Evolutionary conservation across 2,888 invertebrate species (phyloP).

Genomic region (Yponomeuta plumbellus): DNA sequence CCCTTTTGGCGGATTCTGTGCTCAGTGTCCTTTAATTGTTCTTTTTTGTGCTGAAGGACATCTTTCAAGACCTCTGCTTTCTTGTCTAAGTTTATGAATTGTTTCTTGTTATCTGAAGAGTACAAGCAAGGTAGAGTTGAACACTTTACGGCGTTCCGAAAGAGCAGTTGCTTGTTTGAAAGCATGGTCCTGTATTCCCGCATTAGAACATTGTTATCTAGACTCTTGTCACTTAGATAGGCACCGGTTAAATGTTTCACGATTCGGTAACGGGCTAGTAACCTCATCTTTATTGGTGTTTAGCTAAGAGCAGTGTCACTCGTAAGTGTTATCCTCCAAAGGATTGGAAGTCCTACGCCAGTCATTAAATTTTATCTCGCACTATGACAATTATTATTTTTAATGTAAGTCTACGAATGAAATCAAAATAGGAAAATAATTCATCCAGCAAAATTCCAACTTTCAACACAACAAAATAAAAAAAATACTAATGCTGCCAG

Average conservation of each 20-base stretch:
- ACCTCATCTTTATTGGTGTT: conserved; percentile 37
- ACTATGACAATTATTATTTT: no score
- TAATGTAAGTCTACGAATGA: no score
- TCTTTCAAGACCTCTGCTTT: conserved; percentile 71
- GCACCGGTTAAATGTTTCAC: conserved; percentile 39
- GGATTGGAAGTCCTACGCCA: neutral
- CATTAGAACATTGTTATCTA: conserved; percentile 31
- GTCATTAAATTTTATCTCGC: no score
- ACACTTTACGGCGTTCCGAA: conserved; percentile 33
- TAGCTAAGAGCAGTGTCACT: neutral
- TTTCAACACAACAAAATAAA: no score
- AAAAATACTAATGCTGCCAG: no score
- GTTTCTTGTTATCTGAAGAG: conserved; percentile 58
- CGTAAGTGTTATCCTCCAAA: neutral
- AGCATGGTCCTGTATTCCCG: conserved; percentile 34
- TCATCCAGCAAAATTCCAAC: no score
- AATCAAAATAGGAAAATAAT: no score
- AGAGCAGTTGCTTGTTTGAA: conserved; percentile 30
- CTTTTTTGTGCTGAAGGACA: conserved; percentile 78
- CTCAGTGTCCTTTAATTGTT: conserved; percentile 77
- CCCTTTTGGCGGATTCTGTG: conserved; percentile 62
- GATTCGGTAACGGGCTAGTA: conserved; percentile 38
- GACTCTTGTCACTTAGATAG: conserved; percentile 27
- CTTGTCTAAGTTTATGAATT: conserved; percentile 58
- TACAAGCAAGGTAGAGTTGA: conserved; percentile 43